phyloP scores from a whole-genome alignment of 2,888 invertebrate genomes.

The Rhagonycha fulva region DNA sequence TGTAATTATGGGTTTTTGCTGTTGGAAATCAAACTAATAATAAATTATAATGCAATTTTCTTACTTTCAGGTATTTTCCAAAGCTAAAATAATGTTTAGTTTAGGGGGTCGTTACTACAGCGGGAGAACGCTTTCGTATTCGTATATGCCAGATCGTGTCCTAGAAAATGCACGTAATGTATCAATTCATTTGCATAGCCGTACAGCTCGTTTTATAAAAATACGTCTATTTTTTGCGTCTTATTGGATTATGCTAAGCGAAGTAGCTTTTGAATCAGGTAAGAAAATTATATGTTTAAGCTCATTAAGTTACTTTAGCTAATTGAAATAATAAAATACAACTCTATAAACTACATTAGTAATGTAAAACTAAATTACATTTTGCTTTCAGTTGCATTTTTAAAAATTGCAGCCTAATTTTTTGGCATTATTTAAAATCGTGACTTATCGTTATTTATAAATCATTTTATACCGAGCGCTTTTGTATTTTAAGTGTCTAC shows the following conservation, averaged over 20 bases:
- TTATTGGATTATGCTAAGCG: slow-evolving; percentile 74
- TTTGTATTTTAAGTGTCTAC: slow-evolving; percentile 29
- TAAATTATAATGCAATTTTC: not conserved
- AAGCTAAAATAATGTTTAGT: slow-evolving; percentile 67
- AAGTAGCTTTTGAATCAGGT: slow-evolving; percentile 67
- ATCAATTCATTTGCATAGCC: slow-evolving; percentile 66
- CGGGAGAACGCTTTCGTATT: slow-evolving; percentile 60
- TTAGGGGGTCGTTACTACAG: slow-evolving; percentile 62
- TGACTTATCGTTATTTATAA: slow-evolving; percentile 40
- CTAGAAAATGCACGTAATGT: slow-evolving; percentile 72
- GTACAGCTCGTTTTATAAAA: slow-evolving; percentile 65
- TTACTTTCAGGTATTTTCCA: slow-evolving; percentile 64
- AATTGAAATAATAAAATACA: no score
- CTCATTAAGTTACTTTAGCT: no score
- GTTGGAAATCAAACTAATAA: not conserved
- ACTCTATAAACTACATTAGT: not conserved
- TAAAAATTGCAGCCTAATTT: not conserved
- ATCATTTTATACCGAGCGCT: slow-evolving; percentile 38
- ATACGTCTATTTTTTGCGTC: slow-evolving; percentile 68
- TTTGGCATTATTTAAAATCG: slow-evolving; percentile 21
- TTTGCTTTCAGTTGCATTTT: not conserved
- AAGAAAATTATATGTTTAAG: slow-evolving; percentile 37
- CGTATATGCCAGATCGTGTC: slow-evolving; percentile 63
- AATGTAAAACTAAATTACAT: not conserved
- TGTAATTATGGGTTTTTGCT: no score